Evolutionary conservation across 2,797 vertebrate species (phyloP).

Genomic region (Urosaurus nigricauda): DNA sequence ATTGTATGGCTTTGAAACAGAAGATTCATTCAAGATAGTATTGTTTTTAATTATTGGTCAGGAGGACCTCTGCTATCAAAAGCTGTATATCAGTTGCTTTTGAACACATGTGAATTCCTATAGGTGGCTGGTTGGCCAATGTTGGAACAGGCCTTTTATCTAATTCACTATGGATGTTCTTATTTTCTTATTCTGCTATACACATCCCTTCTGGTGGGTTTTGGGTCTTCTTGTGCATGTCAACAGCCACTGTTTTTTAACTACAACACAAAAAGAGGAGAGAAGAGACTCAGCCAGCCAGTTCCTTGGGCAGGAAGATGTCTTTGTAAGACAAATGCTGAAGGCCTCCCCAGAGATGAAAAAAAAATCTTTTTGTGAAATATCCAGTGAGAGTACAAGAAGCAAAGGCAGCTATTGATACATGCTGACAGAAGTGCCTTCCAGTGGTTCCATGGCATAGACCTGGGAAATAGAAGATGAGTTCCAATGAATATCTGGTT

Average conservation of each 20-base stretch:
- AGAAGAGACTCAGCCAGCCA: not conserved
- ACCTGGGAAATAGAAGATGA: not conserved
- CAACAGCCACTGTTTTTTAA: not conserved
- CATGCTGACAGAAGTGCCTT: not conserved
- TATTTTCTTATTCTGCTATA: too few species aligned
- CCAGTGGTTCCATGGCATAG: too few species aligned
- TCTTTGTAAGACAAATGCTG: not conserved
- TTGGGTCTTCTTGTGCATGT: not conserved
- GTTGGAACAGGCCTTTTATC: too few species aligned
- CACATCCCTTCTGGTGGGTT: too few species aligned
- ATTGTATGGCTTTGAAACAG: too few species aligned
- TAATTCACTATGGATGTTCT: too few species aligned
- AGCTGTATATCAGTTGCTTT: too few species aligned
- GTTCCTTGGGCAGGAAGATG: not conserved
- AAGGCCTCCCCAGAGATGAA: not conserved
- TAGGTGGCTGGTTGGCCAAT: too few species aligned
- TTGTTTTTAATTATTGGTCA: too few species aligned
- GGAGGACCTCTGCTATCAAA: too few species aligned
- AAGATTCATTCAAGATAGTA: too few species aligned
- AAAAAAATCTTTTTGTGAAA: not conserved
- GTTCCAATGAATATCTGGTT: not conserved
- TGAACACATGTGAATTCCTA: too few species aligned
- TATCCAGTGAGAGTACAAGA: not conserved
- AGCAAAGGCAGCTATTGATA: not conserved
- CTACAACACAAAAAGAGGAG: not conserved